Conservation (phyloP, 2,113 vertebrate genomes). For the Ictalurus furcatus region DNA sequence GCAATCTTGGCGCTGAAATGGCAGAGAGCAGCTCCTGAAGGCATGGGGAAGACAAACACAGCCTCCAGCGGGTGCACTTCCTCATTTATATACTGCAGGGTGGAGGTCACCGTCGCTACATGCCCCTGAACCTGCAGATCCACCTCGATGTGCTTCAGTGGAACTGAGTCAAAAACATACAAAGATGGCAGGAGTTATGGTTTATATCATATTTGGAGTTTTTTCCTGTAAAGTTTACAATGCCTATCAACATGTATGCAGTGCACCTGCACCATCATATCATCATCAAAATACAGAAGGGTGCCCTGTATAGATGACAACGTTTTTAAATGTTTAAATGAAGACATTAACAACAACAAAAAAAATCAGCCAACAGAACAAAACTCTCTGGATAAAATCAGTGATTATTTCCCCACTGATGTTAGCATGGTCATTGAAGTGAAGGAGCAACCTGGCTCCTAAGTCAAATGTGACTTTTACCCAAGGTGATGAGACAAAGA, state of each 20-base stretch:
- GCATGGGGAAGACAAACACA: too few relatives aligned
- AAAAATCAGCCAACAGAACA: not conserved
- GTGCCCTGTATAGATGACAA: too few relatives aligned
- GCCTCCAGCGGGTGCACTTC: constrained; percentile 75
- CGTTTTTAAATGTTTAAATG: not conserved
- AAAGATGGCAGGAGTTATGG: not conserved
- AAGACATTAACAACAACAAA: not conserved
- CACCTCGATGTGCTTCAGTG: constrained; percentile 77
- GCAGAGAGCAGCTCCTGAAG: too few relatives aligned
- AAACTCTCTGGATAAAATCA: too few relatives aligned
- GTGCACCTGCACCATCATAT: not conserved
- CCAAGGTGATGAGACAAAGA: not conserved
- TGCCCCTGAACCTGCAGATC: constrained; percentile 74
- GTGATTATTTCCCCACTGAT: too few relatives aligned
- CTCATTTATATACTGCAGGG: constrained; percentile 79
- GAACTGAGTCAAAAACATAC: constrained; percentile 64
- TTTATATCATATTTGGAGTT: not conserved
- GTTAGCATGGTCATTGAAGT: too few relatives aligned
- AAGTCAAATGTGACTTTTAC: too few relatives aligned
- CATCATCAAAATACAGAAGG: too few relatives aligned
- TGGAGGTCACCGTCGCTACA: constrained; percentile 77
- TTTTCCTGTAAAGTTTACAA: not conserved
- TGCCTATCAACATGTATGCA: not conserved
- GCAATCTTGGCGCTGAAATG: too few relatives aligned
- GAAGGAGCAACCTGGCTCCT: too few relatives aligned